Evolutionary conservation across 2,113 vertebrate genomes (phyloP).

Genomic region (Ceyx cyanopectus): DNA sequence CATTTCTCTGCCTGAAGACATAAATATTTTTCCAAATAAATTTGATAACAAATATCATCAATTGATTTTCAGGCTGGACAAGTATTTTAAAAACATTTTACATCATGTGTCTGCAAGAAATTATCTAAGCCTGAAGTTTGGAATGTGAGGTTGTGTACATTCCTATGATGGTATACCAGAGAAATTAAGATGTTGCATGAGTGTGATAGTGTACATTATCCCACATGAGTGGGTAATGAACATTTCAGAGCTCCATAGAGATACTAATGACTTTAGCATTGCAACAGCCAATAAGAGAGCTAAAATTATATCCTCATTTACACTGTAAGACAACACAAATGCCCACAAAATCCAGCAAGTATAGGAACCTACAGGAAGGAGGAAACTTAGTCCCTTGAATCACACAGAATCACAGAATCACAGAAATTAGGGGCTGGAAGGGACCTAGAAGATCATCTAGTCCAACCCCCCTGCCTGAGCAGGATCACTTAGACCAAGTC

Average conservation of each 20-base stretch:
- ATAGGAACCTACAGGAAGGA: not conserved
- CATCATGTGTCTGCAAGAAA: not conserved
- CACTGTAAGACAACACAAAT: not conserved
- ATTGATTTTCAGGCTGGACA: not conserved
- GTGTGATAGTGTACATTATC: not conserved
- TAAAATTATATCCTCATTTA: not conserved
- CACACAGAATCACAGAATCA: no score
- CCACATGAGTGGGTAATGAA: not conserved
- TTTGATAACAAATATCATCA: constrained; percentile 10
- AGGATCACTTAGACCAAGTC: no score
- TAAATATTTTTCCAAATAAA: constrained; percentile 22
- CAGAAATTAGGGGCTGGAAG: no score
- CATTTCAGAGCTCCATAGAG: not conserved
- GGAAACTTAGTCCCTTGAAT: not conserved
- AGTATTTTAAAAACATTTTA: not conserved
- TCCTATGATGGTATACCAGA: not conserved
- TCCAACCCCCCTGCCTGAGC: no score
- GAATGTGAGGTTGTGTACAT: not conserved
- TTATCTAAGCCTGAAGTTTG: not conserved
- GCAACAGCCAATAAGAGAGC: not conserved
- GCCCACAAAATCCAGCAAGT: not conserved
- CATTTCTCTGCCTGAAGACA: not conserved
- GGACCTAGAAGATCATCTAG: no score
- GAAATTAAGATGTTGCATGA: not conserved
- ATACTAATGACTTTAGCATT: not conserved